These are phyloP conservation scores for Drosophila formosana DNA, from an alignment of 2,888 invertebrate species.

Conservation along the genomic window DNA sequence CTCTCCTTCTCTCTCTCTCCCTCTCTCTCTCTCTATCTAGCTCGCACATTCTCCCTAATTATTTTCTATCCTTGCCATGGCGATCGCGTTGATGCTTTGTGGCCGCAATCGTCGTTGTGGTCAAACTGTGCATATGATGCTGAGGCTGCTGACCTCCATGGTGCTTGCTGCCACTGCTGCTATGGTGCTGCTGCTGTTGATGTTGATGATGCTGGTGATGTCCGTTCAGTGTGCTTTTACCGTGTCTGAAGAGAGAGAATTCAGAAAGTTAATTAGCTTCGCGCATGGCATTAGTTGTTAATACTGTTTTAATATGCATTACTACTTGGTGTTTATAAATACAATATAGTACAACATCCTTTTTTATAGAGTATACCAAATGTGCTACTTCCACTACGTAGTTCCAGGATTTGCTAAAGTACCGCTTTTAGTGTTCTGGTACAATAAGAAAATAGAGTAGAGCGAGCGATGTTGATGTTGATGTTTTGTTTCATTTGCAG, in stretches of 20 bases:
- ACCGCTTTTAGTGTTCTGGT: constrained; percentile 55
- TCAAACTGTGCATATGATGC: constrained; percentile 67
- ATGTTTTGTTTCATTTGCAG: constrained; percentile 49
- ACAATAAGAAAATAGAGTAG: constrained; percentile 64
- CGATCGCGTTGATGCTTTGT: constrained; percentile 71
- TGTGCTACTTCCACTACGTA: constrained; percentile 74
- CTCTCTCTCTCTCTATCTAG: not conserved
- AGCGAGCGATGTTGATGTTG: constrained; percentile 70
- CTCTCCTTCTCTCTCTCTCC: not conserved
- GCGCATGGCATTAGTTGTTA: not conserved
- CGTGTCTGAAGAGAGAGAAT: constrained; percentile 66
- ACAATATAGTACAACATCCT: constrained; percentile 35
- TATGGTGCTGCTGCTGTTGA: constrained; percentile 22
- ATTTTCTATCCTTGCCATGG: constrained; percentile 80
- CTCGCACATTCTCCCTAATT: constrained; percentile 5
- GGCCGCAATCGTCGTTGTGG: constrained; percentile 71
- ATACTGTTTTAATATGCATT: constrained; percentile 53
- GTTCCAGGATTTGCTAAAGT: constrained; percentile 68
- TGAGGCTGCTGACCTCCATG: constrained; percentile 55
- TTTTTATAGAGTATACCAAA: constrained; percentile 49
- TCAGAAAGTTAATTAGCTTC: constrained; percentile 1
- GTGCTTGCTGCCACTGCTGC: constrained; percentile 59
- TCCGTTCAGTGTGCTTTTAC: constrained; percentile 80
- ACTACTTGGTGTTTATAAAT: constrained; percentile 59
- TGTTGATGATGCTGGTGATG: constrained; percentile 50